Evolutionary conservation across 2,888 invertebrate species (phyloP).

Genomic region (Herminia tarsipennalis): DNA sequence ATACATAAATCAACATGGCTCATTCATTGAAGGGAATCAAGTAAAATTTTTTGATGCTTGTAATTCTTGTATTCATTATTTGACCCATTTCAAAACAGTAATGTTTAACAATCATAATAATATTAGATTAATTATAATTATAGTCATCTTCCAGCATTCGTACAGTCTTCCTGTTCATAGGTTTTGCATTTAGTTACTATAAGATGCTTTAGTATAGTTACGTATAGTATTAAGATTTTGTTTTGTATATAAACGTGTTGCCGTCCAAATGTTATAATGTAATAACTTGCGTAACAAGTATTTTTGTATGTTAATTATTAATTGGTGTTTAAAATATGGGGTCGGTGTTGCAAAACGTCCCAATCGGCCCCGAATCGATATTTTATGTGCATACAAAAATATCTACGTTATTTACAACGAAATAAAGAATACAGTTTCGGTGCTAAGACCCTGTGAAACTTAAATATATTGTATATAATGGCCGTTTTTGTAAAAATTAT

Average conservation of each 20-base stretch:
- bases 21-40: conserved; percentile 5
- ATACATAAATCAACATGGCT: conserved; percentile 14
- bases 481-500: conserved; percentile 60
- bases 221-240: conserved; percentile 48
- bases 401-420: conserved; percentile 38
- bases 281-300: conserved; percentile 37
- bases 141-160: conserved; percentile 67
- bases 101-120: conserved; percentile 47
- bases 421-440: conserved; percentile 51
- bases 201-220: conserved; percentile 63
- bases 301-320: conserved; percentile 33
- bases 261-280: conserved; percentile 72
- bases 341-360: conserved; percentile 22
- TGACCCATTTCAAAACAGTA: conserved; percentile 18
- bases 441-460: conserved; percentile 71
- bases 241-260: conserved; percentile 67
- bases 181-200: conserved; percentile 81
- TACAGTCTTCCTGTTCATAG: conserved; percentile 78
- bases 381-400: conserved; percentile 35
- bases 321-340: conserved; percentile 19
- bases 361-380: conserved; percentile 17
- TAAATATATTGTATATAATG: conserved; percentile 53
- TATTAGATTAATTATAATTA: conserved; percentile 45
- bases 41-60: background rate
- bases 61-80: conserved; percentile 5